Conservation (phyloP, 2,888 invertebrate species). For the Agrochola circellaris region DNA sequence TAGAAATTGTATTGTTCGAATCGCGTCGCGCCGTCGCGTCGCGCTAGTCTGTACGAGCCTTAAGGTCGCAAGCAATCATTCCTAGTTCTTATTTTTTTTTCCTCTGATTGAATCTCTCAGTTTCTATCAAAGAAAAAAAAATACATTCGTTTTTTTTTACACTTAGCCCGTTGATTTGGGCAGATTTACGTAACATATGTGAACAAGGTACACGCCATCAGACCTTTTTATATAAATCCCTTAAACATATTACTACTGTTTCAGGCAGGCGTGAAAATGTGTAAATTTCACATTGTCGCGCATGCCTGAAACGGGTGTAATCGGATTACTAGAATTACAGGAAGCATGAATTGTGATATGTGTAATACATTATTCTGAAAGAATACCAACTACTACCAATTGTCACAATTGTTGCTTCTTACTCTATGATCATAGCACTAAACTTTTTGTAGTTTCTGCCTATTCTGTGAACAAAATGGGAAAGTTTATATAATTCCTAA, state of each 20-base stretch:
- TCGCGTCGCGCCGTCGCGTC: no score
- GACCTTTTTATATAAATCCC: conserved; percentile 21
- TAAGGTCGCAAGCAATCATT: no score
- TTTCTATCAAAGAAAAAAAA: no score
- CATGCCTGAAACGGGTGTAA: not conserved
- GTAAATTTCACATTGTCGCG: no score
- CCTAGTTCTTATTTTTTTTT: not conserved
- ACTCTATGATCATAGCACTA: not conserved
- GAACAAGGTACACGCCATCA: not conserved
- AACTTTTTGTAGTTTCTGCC: not conserved
- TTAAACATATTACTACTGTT: not conserved
- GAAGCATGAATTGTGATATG: not conserved
- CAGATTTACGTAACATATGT: conserved; percentile 19
- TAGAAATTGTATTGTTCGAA: no score
- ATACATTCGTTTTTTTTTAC: no score
- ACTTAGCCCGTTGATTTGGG: not conserved
- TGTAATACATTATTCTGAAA: not conserved
- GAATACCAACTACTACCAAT: not conserved
- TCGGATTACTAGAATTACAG: conserved; percentile 4
- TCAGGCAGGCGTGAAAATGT: conserved; percentile 3
- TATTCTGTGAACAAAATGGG: not conserved
- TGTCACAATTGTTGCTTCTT: not conserved
- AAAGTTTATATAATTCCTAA: not conserved
- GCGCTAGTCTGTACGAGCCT: no score
- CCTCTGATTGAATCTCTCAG: not conserved